phyloP scores from a whole-genome alignment of 2,113 vertebrate genomes.

The Coreoperca whiteheadi region DNA sequence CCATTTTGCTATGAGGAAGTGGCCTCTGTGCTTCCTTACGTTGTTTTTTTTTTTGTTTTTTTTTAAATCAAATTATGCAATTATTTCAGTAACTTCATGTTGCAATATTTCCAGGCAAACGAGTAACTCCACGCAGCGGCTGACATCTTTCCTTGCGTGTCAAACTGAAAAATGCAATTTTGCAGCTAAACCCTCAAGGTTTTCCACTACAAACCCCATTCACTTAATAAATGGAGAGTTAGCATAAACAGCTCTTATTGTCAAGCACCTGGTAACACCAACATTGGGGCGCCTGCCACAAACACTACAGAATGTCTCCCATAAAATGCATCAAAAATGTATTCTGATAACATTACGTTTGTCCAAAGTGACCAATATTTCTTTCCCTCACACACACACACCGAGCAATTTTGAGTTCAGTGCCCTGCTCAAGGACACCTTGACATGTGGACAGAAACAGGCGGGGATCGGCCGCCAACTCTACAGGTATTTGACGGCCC shows the following conservation, averaged over 20 bases:
- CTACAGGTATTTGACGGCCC: too few species aligned
- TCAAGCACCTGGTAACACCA: slow-evolving; percentile 11
- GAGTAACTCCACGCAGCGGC: neutral
- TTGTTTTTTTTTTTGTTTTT: too few species aligned
- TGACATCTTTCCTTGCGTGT: neutral
- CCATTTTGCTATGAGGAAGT: slow-evolving; percentile 56
- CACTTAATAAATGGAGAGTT: slow-evolving; percentile 18
- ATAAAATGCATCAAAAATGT: neutral
- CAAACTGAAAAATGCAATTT: slow-evolving; percentile 35
- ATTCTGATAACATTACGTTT: neutral
- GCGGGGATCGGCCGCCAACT: neutral
- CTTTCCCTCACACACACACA: neutral
- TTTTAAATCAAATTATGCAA: slow-evolving; percentile 68
- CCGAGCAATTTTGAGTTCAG: neutral
- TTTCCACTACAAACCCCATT: slow-evolving; percentile 2
- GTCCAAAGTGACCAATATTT: neutral
- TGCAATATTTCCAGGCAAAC: slow-evolving; percentile 36
- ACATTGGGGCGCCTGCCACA: neutral
- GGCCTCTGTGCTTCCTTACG: slow-evolving; percentile 40
- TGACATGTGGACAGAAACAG: neutral
- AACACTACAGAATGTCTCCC: neutral
- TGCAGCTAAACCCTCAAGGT: neutral
- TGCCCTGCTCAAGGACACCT: neutral
- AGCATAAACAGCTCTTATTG: neutral
- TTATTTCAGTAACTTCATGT: slow-evolving; percentile 38